Conservation (phyloP, 2,113 vertebrate species). For the Grammatotria lemairii region DNA sequence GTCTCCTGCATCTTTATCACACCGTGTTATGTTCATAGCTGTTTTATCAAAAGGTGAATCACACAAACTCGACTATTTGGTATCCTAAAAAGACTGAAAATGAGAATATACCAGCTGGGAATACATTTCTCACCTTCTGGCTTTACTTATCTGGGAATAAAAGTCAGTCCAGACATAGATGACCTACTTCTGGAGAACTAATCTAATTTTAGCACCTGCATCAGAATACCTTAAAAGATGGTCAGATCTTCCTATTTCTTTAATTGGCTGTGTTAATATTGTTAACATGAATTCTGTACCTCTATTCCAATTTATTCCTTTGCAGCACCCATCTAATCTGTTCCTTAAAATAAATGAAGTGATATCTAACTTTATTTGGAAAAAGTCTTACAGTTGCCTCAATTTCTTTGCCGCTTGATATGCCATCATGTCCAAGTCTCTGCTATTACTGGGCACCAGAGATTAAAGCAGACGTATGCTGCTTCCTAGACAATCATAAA, state of each 20-base stretch:
- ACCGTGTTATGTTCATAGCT: slow-evolving; percentile 30
- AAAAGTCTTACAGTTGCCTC: neutral
- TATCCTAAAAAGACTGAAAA: neutral
- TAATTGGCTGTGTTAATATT: neutral
- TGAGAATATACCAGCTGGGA: neutral
- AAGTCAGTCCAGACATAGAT: neutral
- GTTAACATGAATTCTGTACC: neutral
- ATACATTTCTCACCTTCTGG: neutral
- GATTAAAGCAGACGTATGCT: neutral
- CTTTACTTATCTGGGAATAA: neutral
- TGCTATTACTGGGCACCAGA: neutral
- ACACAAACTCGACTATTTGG: neutral
- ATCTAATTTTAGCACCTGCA: neutral
- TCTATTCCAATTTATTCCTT: neutral
- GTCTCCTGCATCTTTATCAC: slow-evolving; percentile 18
- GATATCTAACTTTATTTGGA: neutral
- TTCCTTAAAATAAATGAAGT: neutral
- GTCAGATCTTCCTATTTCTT: neutral
- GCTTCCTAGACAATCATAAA: neutral
- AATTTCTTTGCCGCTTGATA: neutral
- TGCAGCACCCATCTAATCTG: neutral
- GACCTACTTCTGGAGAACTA: neutral
- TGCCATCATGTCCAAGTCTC: neutral
- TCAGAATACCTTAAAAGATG: neutral
- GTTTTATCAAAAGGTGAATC: slow-evolving; percentile 24